phyloP scores from a whole-genome alignment of 1,140 invertebrate species.

The Monomorium pharaonis region DNA sequence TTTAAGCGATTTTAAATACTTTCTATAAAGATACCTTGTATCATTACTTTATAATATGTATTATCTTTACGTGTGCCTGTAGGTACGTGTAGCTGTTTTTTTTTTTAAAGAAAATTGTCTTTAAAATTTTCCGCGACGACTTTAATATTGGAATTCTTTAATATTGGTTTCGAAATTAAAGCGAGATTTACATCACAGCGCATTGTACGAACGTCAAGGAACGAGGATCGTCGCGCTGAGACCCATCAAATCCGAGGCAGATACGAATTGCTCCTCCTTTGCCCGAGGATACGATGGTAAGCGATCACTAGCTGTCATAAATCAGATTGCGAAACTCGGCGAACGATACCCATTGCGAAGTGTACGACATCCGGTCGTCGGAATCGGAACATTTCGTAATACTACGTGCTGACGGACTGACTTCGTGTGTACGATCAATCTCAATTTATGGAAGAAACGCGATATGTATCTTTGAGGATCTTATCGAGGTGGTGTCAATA shows the following conservation, averaged over 20 bases:
- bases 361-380: constrained; percentile 31
- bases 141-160: neutral
- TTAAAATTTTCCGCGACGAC: neutral
- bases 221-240: neutral
- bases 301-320: constrained; percentile 51
- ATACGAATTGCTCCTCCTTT: constrained; percentile 43
- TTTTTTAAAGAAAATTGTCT: neutral
- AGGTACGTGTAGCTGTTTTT: too few species aligned
- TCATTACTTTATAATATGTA: neutral
- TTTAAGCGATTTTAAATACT: neutral
- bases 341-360: constrained; percentile 38
- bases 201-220: neutral
- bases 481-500: neutral
- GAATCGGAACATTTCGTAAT: constrained; percentile 21
- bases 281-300: constrained; percentile 19
- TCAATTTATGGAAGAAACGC: constrained; percentile 55
- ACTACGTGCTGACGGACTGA: constrained; percentile 35
- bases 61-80: neutral
- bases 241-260: constrained; percentile 40
- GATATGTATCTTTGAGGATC: constrained; percentile 1
- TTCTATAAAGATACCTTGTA: neutral
- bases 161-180: neutral
- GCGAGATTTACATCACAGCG: neutral
- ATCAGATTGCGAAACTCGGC: constrained; percentile 48
- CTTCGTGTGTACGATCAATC: constrained; percentile 57